phyloP scores from a whole-genome alignment of 2,797 vertebrate genomes.

The Muraenolepis orangiensis region DNA sequence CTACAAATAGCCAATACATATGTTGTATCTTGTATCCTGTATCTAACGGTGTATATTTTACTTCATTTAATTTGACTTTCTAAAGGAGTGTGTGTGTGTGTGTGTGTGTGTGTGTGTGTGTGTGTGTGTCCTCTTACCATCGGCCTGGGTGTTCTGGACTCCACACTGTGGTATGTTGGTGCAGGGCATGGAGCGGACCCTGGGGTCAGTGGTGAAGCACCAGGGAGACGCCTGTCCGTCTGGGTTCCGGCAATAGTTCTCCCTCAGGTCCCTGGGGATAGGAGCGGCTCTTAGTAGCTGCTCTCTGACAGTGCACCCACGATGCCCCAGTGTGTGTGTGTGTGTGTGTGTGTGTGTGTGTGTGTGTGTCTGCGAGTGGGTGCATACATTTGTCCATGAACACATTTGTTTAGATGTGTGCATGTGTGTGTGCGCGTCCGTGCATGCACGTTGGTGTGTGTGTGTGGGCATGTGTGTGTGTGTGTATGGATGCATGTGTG shows the following conservation, averaged over 20 bases:
- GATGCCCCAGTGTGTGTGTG: constrained; percentile 13
- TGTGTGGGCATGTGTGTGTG: neutral
- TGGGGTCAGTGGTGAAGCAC: constrained; percentile 96
- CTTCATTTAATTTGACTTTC: too few species aligned
- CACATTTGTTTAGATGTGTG: neutral
- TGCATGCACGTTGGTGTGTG: too few species aligned
- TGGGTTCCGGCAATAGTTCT: constrained; percentile 98
- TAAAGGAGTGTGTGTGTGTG: neutral
- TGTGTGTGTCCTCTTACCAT: neutral
- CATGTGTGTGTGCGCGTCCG: neutral
- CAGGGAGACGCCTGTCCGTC: constrained; percentile 94
- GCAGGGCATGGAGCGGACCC: constrained; percentile 86
- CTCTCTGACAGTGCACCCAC: too few species aligned
- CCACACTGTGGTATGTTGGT: constrained; percentile 91
- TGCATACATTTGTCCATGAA: neutral
- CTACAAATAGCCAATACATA: too few species aligned
- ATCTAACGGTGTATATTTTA: too few species aligned
- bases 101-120: too few species aligned
- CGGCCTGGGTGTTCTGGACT: constrained; percentile 52
- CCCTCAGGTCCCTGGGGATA: constrained; percentile 84
- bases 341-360: too few species aligned
- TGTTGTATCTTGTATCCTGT: too few species aligned
- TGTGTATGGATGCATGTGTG: neutral
- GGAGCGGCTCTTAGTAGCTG: constrained; percentile 18
- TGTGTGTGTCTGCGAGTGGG: too few species aligned